Evolutionary conservation across 2,113 vertebrate genomes (phyloP).

Genomic region (Periophthalmus modestus): DNA sequence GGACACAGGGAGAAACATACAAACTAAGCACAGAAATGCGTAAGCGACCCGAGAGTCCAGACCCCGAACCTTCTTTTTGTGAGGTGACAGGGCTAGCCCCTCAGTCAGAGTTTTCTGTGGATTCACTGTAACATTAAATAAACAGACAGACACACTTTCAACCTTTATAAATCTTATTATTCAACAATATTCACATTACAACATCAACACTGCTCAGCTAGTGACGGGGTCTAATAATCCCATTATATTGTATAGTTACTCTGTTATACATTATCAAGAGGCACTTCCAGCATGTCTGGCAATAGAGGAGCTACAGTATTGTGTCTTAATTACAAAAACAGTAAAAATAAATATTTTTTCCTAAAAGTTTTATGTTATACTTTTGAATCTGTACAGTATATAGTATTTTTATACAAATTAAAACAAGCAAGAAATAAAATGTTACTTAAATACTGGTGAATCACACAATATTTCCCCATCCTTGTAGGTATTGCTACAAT

Average conservation of each 20-base stretch:
- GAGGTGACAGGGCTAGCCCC: too few relatives aligned
- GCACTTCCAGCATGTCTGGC: constrained; percentile 96
- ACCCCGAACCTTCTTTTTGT: too few relatives aligned
- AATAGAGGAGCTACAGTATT: constrained; percentile 88
- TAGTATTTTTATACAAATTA: constrained; percentile 85
- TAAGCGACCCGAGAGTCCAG: too few relatives aligned
- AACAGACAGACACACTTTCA: constrained; percentile 56
- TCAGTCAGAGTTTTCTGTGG: background rate
- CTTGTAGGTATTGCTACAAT: constrained; percentile 86
- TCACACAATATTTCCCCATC: constrained; percentile 65
- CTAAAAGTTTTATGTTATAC: constrained; percentile 82
- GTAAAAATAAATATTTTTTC: constrained; percentile 93
- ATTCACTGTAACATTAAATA: background rate
- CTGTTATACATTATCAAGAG: constrained; percentile 90
- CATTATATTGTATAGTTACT: constrained; percentile 88
- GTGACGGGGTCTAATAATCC: constrained; percentile 87
- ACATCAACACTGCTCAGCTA: constrained; percentile 87
- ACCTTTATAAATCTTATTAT: constrained; percentile 88
- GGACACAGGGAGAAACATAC: too few relatives aligned
- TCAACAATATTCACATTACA: constrained; percentile 88
- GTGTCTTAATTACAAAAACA: constrained; percentile 91
- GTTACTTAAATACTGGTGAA: constrained; percentile 83
- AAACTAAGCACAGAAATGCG: too few relatives aligned
- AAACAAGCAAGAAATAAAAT: constrained; percentile 81
- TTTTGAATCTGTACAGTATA: constrained; percentile 87